Evolutionary conservation across 2,797 vertebrate genomes (phyloP).

Genomic region (Manis pentadactyla): DNA sequence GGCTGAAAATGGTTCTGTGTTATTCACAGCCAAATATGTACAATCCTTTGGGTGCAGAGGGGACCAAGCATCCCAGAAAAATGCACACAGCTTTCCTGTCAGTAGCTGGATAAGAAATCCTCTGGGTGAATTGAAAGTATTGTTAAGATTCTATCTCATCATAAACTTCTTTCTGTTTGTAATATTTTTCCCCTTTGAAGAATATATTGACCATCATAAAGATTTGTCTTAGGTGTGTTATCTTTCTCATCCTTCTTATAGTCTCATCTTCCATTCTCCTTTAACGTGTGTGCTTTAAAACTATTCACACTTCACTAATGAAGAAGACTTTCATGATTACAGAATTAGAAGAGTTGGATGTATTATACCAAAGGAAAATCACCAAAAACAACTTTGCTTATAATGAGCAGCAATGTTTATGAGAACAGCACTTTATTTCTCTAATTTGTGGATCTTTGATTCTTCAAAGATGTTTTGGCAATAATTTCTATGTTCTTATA

Average conservation of each 20-base stretch:
- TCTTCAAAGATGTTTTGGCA: not conserved
- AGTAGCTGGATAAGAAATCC: not conserved
- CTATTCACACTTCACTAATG: not conserved
- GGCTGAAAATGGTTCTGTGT: not conserved
- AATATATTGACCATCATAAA: not conserved
- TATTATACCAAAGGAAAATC: not conserved
- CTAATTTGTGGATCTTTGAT: not conserved
- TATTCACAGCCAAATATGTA: not conserved
- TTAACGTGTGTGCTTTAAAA: not conserved
- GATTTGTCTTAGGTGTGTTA: not conserved
- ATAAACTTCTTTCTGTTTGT: slow-evolving; percentile 14
- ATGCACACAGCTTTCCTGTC: not conserved
- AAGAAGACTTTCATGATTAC: not conserved
- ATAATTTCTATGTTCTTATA: not conserved
- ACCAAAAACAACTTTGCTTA: not conserved
- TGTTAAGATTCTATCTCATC: slow-evolving; percentile 27
- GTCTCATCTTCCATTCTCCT: not conserved
- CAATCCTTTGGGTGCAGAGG: not conserved
- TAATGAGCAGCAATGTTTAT: not conserved
- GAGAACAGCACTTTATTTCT: not conserved
- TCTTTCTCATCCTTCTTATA: not conserved
- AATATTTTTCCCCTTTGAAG: slow-evolving; percentile 53
- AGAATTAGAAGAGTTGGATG: not conserved
- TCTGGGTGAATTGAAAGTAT: slow-evolving; percentile 36
- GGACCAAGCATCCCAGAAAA: not conserved